Percentiles rank a stretch among this genome's conserved stretches.
Evolutionary conservation across 2,888 invertebrate genomes (phyloP).

Genomic region (Drosophila birchii): DNA sequence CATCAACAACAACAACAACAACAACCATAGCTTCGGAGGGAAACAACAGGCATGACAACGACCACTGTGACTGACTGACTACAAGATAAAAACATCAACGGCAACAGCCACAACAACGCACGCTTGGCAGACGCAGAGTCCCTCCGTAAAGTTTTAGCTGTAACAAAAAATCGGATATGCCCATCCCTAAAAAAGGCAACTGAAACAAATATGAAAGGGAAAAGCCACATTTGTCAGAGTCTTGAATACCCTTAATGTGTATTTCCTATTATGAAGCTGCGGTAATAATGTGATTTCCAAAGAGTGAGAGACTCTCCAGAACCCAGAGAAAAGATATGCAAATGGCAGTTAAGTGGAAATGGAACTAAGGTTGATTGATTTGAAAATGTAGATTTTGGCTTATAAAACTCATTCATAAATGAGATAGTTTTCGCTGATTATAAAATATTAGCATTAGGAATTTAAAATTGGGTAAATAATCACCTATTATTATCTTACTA

Average conservation of each 20-base stretch:
- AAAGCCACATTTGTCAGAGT: slow-evolving; percentile 32
- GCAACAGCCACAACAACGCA: slow-evolving; percentile 67
- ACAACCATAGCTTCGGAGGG: slow-evolving; percentile 23
- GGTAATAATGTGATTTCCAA: slow-evolving; percentile 5
- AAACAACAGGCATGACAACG: slow-evolving; percentile 46
- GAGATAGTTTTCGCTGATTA: not conserved
- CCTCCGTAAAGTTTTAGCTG: slow-evolving; percentile 68
- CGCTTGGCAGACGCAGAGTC: slow-evolving; percentile 29
- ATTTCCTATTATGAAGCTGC: slow-evolving; percentile 11
- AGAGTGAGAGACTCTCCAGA: not conserved
- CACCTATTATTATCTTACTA: not conserved
- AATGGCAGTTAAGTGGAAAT: slow-evolving; percentile 3
- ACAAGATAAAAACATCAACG: slow-evolving; percentile 80
- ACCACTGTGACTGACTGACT: slow-evolving; percentile 75
- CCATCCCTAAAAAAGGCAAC: slow-evolving; percentile 79
- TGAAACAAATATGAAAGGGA: slow-evolving; percentile 36
- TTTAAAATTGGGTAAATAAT: not conserved
- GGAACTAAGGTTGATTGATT: slow-evolving; percentile 7
- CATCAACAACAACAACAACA: slow-evolving; percentile 33
- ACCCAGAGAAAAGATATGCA: slow-evolving; percentile 2
- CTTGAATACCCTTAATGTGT: slow-evolving; percentile 34
- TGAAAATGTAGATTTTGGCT: not conserved
- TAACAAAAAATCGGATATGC: slow-evolving; percentile 82
- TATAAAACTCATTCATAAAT: slow-evolving; percentile 2
- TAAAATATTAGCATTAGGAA: not conserved